These are phyloP conservation scores for Nesoenas mayeri DNA, from an alignment of 2,113 vertebrate species.

Conservation along the genomic window DNA sequence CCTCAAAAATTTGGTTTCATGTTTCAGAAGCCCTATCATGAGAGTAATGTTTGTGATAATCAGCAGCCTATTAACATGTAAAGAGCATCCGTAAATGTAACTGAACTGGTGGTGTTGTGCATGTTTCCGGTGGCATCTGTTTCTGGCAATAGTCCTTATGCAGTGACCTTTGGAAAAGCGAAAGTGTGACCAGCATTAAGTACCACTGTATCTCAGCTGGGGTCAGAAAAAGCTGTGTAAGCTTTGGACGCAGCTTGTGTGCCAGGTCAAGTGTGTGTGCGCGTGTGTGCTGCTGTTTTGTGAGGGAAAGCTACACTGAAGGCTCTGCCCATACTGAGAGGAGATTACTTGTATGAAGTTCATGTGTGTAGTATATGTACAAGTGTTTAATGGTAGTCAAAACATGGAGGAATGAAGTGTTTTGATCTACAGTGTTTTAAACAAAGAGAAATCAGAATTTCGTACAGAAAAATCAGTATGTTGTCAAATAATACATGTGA, in stretches of 20 bases:
- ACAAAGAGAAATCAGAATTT: neutral
- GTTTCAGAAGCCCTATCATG: neutral
- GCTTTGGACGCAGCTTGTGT: neutral
- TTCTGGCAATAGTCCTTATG: neutral
- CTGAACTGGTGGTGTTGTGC: neutral
- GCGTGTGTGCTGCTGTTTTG: neutral
- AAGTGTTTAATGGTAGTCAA: neutral
- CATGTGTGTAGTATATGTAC: neutral
- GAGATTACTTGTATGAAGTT: neutral
- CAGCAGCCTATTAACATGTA: neutral
- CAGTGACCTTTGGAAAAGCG: neutral
- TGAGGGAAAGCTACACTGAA: neutral
- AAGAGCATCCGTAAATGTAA: neutral
- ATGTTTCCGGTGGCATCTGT: neutral
- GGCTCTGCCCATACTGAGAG: neutral
- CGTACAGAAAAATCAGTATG: neutral
- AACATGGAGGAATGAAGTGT: neutral
- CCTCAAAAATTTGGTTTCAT: neutral
- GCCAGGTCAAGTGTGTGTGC: neutral
- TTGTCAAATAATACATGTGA: neutral
- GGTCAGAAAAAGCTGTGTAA: neutral
- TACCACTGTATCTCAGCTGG: neutral
- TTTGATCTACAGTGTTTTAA: neutral
- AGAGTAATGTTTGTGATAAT: neutral
- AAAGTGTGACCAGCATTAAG: rapidly evolving